Evolutionary conservation across 2,888 invertebrate genomes (phyloP).

Genomic region (Zaprionus lineosus): DNA sequence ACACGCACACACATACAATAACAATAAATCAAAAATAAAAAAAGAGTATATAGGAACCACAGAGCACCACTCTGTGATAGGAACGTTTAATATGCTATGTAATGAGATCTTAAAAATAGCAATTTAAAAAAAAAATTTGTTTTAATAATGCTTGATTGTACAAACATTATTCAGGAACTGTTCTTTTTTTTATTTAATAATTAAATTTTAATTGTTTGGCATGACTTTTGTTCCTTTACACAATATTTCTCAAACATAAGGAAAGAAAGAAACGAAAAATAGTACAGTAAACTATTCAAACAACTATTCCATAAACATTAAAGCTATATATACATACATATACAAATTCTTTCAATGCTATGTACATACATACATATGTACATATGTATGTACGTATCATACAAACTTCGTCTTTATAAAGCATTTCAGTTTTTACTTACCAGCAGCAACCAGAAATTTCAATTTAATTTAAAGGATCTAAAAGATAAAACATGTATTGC

Average conservation of each 20-base stretch:
- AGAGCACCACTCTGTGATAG: too few relatives aligned
- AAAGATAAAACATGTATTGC: conserved; percentile 1
- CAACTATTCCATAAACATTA: conserved; percentile 63
- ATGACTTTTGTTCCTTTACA: conserved; percentile 74
- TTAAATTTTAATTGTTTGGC: conserved; percentile 52
- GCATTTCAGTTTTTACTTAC: conserved; percentile 63
- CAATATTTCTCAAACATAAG: conserved; percentile 66
- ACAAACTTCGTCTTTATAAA: conserved; percentile 59
- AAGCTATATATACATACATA: conserved; percentile 17
- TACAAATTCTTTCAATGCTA: too few relatives aligned
- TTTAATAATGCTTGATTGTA: conserved; percentile 78
- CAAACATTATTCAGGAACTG: conserved; percentile 44
- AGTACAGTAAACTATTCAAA: conserved; percentile 20
- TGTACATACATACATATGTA: conserved; percentile 45
- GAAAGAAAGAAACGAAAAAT: conserved; percentile 12
- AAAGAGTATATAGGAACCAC: not conserved
- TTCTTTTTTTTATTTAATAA: too few relatives aligned
- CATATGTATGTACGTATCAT: conserved; percentile 19
- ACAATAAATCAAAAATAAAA: conserved; percentile 27
- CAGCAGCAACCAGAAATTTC: conserved; percentile 1
- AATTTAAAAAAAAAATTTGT: conserved; percentile 73
- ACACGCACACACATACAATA: conserved; percentile 21
- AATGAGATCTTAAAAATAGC: too few relatives aligned
- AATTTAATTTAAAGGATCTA: conserved; percentile 4
- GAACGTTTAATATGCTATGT: too few relatives aligned